Evolutionary conservation across 1,140 invertebrate species (phyloP), one percentile per base, ranked within the genome.

Genomic region (Portunus trituberculatus): DNA sequence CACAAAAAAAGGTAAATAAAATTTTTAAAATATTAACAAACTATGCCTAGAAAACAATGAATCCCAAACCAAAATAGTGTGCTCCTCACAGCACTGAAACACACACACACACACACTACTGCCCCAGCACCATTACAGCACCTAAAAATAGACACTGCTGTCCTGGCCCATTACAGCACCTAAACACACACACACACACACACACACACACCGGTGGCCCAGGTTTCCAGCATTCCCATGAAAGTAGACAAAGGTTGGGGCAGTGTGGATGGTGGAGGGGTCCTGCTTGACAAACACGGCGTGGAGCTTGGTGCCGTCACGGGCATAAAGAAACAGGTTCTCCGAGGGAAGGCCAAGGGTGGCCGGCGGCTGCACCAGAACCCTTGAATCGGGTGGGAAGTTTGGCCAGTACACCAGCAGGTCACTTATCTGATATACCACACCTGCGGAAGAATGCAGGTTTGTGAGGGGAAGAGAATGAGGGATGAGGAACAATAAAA

Each of bases 221-320:
- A 99, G 99, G 97, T 99, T 99, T 28, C 99, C 99, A 95, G 99
- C 99, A 98, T 99, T 99, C 12, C 99, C 99, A 97, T 99, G 99
- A 90, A 99, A 98, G 97, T 98, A 99, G 28, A 99, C 97, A 96
- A 99, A 97, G 0, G 99, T 99, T 0, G 98, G 98, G 88, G 97
- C 97, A 82, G 97, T 97, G 95, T 97, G 97, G 93, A 97, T 97
- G 95, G 97, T 97, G 82, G 98, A 98, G 92, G 97, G 97, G 10
- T 98, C 97, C 97, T 99, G 99, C 96, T 98, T 98, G 93, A 99
- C 98, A 96, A 99, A 98, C 96, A 99, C 99, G 96, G 98, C 98
- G 96, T 99, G 98, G 91, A 99, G 97, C 96, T 98, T 98, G 3
- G 98, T 98, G 8, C 98, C 98, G 98, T 99, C 99, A 92, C 97